These are phyloP conservation scores for Xerus inauris DNA, from an alignment of 2,113 vertebrate genomes.

Conservation along the genomic window DNA sequence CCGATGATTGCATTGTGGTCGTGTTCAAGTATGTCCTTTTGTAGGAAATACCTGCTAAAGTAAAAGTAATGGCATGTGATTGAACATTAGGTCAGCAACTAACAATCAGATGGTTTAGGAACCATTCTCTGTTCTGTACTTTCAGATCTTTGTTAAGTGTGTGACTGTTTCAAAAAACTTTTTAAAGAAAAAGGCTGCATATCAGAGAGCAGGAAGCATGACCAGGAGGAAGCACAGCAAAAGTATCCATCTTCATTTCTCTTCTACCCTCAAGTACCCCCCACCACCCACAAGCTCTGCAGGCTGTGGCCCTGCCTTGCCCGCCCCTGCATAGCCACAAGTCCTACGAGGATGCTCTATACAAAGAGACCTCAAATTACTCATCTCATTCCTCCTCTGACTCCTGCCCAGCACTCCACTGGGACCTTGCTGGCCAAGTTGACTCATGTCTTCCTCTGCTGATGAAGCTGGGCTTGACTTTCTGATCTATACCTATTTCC, in stretches of 20 bases:
- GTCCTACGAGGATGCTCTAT: not conserved
- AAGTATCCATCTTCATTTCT: not conserved
- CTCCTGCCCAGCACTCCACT: not conserved
- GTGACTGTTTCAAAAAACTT: not conserved
- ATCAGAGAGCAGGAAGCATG: not conserved
- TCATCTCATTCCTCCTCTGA: not conserved
- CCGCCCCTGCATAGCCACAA: no score
- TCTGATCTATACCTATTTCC: not conserved
- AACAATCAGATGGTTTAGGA: not conserved
- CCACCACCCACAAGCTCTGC: not conserved
- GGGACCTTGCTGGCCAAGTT: not conserved
- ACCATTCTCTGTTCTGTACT: not conserved
- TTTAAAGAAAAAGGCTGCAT: not conserved
- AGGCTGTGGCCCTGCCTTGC: no score
- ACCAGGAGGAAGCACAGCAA: not conserved
- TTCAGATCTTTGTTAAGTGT: not conserved
- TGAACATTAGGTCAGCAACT: not conserved
- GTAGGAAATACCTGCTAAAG: not conserved
- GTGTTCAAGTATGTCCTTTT: not conserved
- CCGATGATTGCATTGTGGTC: not conserved
- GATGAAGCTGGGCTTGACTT: not conserved
- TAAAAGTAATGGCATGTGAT: not conserved
- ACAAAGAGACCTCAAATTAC: not conserved
- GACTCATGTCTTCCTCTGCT: not conserved
- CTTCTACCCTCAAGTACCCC: not conserved